Evolutionary conservation across 2,888 invertebrate species (phyloP).

Genomic region (Augochlorella aurata): DNA sequence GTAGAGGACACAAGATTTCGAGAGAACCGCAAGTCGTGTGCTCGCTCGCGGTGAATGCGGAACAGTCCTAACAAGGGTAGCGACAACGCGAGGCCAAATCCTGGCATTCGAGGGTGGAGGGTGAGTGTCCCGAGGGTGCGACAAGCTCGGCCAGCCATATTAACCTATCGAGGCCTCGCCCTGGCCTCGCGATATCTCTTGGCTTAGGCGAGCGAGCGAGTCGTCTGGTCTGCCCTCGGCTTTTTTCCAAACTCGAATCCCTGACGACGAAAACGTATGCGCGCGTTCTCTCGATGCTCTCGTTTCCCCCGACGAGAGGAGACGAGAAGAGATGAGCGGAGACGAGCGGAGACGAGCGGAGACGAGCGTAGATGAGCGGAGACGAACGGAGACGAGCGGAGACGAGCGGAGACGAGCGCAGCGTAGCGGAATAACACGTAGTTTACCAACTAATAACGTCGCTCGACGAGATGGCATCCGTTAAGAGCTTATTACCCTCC

Average conservation of each 20-base stretch:
- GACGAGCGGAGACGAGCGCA: background rate
- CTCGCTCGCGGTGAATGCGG: slow-evolving; percentile 27
- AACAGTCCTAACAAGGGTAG: slow-evolving; percentile 61
- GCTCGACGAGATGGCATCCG: slow-evolving; percentile 50
- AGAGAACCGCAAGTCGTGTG: background rate
- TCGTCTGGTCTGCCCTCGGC: background rate
- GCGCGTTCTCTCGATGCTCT: background rate
- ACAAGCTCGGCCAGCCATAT: slow-evolving; percentile 60
- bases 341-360: background rate
- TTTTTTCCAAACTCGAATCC: background rate
- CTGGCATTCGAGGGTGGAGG: slow-evolving; percentile 26
- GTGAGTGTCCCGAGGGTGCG: slow-evolving; percentile 57
- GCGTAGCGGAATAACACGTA: slow-evolving; percentile 18
- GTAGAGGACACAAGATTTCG: too few relatives aligned
- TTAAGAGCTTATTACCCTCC: slow-evolving; percentile 58
- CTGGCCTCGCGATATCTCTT: slow-evolving; percentile 8
- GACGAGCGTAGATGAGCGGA: background rate
- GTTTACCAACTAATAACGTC: slow-evolving; percentile 51
- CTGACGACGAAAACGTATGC: background rate
- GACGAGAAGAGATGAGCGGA: background rate
- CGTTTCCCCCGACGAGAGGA: background rate
- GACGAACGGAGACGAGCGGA: background rate
- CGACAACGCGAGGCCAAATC: slow-evolving; percentile 46
- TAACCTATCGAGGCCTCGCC: slow-evolving; percentile 45
- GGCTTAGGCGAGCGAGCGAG: slow-evolving; percentile 11